These are phyloP conservation scores for Pseudomyrmex concolor DNA, from an alignment of 1,140 invertebrate species.

Conservation along the genomic window DNA sequence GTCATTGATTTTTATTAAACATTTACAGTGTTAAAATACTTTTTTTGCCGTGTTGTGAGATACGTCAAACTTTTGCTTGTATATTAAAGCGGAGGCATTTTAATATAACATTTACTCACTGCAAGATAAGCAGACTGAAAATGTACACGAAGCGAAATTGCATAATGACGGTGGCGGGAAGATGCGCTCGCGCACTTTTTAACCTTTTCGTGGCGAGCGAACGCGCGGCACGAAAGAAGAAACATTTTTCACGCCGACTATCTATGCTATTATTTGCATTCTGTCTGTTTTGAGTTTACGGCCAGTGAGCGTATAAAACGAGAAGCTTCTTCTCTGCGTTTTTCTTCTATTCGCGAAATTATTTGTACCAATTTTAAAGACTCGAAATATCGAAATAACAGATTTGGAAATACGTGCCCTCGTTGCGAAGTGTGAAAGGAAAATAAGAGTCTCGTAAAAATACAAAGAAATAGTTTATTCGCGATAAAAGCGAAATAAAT, in stretches of 20 bases:
- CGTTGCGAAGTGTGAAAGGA: background rate
- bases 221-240: background rate
- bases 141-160: constrained; percentile 41
- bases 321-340: background rate
- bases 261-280: constrained; percentile 36
- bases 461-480: background rate
- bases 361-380: background rate
- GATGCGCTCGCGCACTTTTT: constrained; percentile 26
- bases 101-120: constrained; percentile 30
- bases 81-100: background rate
- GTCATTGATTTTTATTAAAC: constrained; percentile 14
- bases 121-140: constrained; percentile 31
- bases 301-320: constrained; percentile 15
- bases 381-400: constrained; percentile 36
- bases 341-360: constrained; percentile 23
- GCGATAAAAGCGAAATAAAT: too few relatives aligned
- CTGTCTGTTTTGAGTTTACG: constrained; percentile 24
- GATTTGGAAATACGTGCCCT: background rate
- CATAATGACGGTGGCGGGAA: constrained; percentile 24
- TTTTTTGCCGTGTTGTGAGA: background rate
- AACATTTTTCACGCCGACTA: constrained; percentile 22
- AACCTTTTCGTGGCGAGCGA: constrained; percentile 31
- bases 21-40: constrained; percentile 1
- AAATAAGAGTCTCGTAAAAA: constrained; percentile 22
- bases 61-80: background rate